Conservation (phyloP, 2,797 vertebrate species). For the Rhinella marina region DNA sequence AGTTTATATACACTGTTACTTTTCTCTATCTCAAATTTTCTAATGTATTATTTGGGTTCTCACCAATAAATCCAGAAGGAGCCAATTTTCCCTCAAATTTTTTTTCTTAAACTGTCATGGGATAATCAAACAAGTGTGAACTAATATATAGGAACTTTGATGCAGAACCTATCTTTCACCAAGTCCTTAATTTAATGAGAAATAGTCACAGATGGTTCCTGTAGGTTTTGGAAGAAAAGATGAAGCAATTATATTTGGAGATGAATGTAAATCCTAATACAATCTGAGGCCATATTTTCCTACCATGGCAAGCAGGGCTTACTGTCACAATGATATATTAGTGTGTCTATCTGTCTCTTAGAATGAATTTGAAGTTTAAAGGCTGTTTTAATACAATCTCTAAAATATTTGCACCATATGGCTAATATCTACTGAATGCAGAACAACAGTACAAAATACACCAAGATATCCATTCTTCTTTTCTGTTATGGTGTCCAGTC, state of each 20-base stretch:
- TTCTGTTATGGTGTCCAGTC: too few relatives aligned
- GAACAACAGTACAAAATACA: neutral
- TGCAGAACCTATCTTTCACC: conserved; percentile 22
- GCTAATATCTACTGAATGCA: neutral
- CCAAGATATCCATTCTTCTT: neutral
- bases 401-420: neutral
- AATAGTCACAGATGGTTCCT: conserved; percentile 38
- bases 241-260: conserved; percentile 32
- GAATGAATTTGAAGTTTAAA: conserved; percentile 8
- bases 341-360: conserved; percentile 23
- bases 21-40: neutral
- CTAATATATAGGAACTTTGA: neutral
- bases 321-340: conserved; percentile 31
- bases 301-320: conserved; percentile 8
- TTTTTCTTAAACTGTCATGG: neutral
- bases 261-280: conserved; percentile 29
- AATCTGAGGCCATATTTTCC: conserved; percentile 25
- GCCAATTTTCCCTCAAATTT: neutral
- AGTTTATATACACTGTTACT: neutral
- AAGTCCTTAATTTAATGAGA: conserved; percentile 18
- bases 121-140: neutral
- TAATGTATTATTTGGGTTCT: neutral
- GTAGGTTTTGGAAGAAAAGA: conserved; percentile 27
- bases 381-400: neutral
- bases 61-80: neutral